Evolutionary conservation across 2,113 vertebrate genomes (phyloP), one percentile per base, ranked within the genome.

Genomic region (Oncorhynchus keta): DNA sequence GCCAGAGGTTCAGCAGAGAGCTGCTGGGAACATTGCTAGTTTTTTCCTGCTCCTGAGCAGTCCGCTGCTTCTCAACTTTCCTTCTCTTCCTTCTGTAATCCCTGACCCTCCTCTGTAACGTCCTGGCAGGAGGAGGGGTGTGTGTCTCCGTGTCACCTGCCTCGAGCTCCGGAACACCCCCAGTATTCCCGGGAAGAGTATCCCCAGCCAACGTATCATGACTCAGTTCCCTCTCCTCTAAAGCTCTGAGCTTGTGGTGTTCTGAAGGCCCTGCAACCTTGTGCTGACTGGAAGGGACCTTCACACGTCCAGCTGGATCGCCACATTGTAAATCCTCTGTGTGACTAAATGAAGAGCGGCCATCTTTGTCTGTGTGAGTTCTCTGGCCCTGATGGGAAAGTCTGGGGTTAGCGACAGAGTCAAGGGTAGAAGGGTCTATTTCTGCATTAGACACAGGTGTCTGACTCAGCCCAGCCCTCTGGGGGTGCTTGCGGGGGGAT

Each of bases 91-190:
- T 83, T 73, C 91, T 87, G 85, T 85, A 81, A 80, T 85, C 82
- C 81, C 89, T 93, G 48, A 96, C 91, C 88, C 89, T 97, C 66
- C 95, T 94, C 48, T 82, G 82, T 68, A 96, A 88, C 72, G 89
- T 94, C 76, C 83, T 82, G 22, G 77, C 78, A 0, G 92, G 91
- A 76, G 73, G 84, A 20, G 89, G 88, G 72, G 73, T 88, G 48
- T 84, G 84, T 24, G 64, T 1, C 5, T 74, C 35, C 68, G 5
- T 55, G 9, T 9, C 61, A n/a, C 1, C 45, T 67, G 24, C 76
- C 28, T 80, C 35, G 2, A 26, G 75, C 59, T 77, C 76, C 14
- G 62, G 49, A 3, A 72, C 20, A 64, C 4, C 75, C 55, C 35
- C 51, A 1, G 32, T 51, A 45, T 69, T 75, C 59, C 84, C n/a